Percentiles rank a stretch among this genome's conserved stretches.
Conservation (phyloP, 2,888 invertebrate genomes). For the Agriotes lineatus region DNA sequence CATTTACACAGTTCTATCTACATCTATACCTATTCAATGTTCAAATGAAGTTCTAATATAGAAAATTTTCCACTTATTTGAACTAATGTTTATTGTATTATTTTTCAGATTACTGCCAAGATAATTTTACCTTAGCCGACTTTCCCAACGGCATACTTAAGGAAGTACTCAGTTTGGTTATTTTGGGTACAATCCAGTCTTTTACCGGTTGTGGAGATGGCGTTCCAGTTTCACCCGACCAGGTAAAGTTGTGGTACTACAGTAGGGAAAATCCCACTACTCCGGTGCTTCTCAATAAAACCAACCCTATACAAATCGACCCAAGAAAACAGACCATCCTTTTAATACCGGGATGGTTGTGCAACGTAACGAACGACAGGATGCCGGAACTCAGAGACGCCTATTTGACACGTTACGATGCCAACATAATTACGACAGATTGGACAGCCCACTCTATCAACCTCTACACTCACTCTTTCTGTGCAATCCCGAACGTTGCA, state of each 20-base stretch:
- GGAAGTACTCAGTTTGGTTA: background rate
- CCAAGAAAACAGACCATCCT: background rate
- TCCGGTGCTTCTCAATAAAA: background rate
- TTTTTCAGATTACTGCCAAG: constrained; percentile 23
- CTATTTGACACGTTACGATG: constrained; percentile 19
- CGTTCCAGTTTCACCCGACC: background rate
- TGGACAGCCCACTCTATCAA: constrained; percentile 7
- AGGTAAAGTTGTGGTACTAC: background rate
- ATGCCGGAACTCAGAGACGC: constrained; percentile 20
- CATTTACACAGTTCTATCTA: too few species aligned
- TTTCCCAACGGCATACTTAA: constrained; percentile 2
- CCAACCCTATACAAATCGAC: background rate
- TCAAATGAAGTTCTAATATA: too few species aligned
- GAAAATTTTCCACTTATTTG: too few species aligned
- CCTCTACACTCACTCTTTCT: background rate
- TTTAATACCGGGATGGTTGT: constrained; percentile 15
- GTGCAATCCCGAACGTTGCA: background rate
- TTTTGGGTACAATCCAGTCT: background rate
- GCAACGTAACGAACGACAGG: background rate
- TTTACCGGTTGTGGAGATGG: background rate
- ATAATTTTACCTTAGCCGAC: constrained; percentile 1
- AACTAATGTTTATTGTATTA: too few species aligned
- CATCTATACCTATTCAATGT: too few species aligned
- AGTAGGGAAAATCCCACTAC: background rate
- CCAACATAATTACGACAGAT: constrained; percentile 8